Evolutionary conservation across 1,140 invertebrate genomes (phyloP).

Genomic region (Brachionus asplanchnoidis): DNA sequence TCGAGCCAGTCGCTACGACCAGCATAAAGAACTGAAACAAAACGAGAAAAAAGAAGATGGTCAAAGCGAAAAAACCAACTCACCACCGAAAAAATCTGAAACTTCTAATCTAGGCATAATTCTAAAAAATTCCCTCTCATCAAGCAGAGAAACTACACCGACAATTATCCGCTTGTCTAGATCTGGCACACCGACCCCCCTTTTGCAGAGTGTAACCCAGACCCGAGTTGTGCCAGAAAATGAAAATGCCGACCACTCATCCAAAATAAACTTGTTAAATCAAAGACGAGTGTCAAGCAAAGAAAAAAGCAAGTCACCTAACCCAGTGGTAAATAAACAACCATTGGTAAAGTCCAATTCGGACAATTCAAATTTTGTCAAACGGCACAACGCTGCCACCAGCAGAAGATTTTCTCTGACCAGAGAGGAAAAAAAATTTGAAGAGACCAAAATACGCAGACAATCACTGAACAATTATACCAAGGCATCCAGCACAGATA

Average conservation of each 20-base stretch:
- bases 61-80: neutral
- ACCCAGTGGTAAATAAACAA: neutral
- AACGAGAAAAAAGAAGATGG: neutral
- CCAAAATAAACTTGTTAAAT: neutral
- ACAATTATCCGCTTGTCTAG: neutral
- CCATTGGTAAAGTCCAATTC: neutral
- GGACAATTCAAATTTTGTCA: neutral
- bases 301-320: neutral
- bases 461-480: neutral
- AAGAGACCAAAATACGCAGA: neutral
- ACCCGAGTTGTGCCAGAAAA: neutral
- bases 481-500: neutral
- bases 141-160: neutral
- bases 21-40: neutral
- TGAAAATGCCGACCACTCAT: neutral
- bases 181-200: constrained; percentile 1
- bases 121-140: constrained; percentile 24
- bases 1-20: constrained; percentile 13
- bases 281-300: constrained; percentile 16
- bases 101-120: constrained; percentile 20
- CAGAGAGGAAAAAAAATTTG: neutral
- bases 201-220: neutral
- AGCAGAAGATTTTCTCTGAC: neutral
- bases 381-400: neutral
- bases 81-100: constrained; percentile 23